These are phyloP conservation scores for Hypanus sabinus DNA, from an alignment of 2,113 vertebrate species.

Conservation along the genomic window DNA sequence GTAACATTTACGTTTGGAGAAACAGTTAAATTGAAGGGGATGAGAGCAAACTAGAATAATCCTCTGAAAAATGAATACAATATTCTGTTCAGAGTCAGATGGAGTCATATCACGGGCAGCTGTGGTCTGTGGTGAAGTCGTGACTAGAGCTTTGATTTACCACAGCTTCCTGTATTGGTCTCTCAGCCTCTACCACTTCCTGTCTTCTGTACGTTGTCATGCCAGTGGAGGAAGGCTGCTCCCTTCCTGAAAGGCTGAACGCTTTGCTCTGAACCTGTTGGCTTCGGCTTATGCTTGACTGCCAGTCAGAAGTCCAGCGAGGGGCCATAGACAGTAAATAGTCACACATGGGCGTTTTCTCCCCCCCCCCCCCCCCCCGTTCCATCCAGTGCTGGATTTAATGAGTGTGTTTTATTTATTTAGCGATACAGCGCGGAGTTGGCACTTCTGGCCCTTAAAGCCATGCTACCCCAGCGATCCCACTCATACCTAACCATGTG, in stretches of 20 bases:
- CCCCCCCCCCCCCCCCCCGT: neutral
- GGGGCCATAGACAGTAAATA: neutral
- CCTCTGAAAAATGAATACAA: neutral
- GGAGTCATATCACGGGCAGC: neutral
- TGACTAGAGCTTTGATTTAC: neutral
- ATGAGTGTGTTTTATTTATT: neutral
- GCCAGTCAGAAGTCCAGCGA: neutral
- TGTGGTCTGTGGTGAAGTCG: conserved; percentile 21
- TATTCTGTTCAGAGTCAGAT: neutral
- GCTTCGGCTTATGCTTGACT: neutral
- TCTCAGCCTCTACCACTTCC: neutral
- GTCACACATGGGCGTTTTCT: neutral
- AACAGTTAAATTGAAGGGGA: neutral
- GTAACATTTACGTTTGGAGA: neutral
- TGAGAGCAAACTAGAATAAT: neutral
- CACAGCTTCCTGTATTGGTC: neutral
- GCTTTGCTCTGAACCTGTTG: neutral
- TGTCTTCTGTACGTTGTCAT: neutral
- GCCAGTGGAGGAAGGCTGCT: neutral
- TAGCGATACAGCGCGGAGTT: too few relatives aligned
- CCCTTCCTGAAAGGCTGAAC: neutral
- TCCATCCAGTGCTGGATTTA: neutral
- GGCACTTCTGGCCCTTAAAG: too few relatives aligned
- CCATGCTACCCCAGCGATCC: too few relatives aligned
- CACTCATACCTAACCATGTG: too few relatives aligned